Evolutionary conservation across 2,797 vertebrate species (phyloP), one percentile per base, ranked within the genome.

Genomic region (Stomatorhinus walkeri): DNA sequence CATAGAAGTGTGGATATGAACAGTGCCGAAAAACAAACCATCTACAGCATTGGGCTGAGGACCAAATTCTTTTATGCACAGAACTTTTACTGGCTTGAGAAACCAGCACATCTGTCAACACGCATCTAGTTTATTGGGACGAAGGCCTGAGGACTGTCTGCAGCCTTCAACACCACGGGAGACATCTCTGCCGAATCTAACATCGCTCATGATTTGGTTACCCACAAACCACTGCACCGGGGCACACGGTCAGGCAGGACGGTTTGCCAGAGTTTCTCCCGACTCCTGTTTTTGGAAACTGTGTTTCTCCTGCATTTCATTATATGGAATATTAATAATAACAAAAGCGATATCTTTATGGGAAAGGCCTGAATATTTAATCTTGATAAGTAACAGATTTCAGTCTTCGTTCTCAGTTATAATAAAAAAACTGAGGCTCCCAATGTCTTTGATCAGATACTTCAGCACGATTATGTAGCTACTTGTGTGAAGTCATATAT

Each of bases 51-150:
- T 16, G 56, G 40, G 40, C 54, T 52, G 76, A 85, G 81, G 81
- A 85, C 52, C 16, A 14, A 59, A 68, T 24, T 54, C 43, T 68
- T 85, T 89, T 56, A 79, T 16, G 76, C 72, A 16, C 19, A 8
- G 52, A 85, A 85, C 54, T 48, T 48, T 59, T 87, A 59, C 86
- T 87, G 52, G 54, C 28, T 19, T n/a, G 52, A 43, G 79, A 46
- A 40, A 49, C 36, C 40, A 12, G 79, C 88, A 84, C 81, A 85
- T 88, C 79, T 88, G 88, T 88, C 79, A 85, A 16, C 88, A 32
- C 43, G 52, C 54, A 64, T 85, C 54, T 88, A 81, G 36, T 85
- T 88, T 54, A 88, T 48, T 36, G 24, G 22, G 87, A 83, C 32
- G 51, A 79, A 56, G 88, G 40, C 12, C 54, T n/a, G 19, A 64